These are phyloP conservation scores for Lerema accius DNA, from an alignment of 1,140 invertebrate genomes.

Conservation along the genomic window DNA sequence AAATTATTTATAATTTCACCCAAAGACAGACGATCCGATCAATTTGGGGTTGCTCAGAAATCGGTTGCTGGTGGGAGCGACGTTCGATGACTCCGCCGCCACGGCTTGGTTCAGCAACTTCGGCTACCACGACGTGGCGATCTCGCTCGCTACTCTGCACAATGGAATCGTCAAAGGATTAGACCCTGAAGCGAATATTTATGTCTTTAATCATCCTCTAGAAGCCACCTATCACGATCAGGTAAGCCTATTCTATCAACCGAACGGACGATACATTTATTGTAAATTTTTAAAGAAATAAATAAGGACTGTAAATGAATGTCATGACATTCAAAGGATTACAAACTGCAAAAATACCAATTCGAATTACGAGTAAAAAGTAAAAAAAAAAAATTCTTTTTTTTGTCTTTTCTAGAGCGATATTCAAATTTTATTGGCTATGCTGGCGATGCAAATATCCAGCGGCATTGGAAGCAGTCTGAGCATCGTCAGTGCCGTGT, in stretches of 20 bases:
- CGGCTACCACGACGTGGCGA: slow-evolving; percentile 69
- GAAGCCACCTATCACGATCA: slow-evolving; percentile 63
- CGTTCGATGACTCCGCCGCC: slow-evolving; percentile 54
- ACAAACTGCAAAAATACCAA: no score
- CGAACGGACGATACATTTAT: no score
- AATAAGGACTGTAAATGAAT: no score
- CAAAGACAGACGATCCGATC: slow-evolving; percentile 46
- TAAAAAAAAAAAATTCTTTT: no score
- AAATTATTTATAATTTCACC: no score
- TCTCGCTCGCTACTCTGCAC: slow-evolving; percentile 60
- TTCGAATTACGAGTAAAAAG: no score
- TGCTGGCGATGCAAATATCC: slow-evolving; percentile 65
- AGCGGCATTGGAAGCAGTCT: slow-evolving; percentile 63
- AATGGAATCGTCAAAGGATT: slow-evolving; percentile 55
- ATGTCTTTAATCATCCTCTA: slow-evolving; percentile 66
- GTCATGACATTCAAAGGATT: no score
- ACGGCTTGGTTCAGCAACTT: slow-evolving; percentile 76
- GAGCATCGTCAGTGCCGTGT: slow-evolving; percentile 66
- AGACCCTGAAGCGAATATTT: slow-evolving; percentile 47
- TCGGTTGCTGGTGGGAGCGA: slow-evolving; percentile 60
- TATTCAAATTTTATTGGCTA: slow-evolving; percentile 52
- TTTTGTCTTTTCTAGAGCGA: slow-evolving; percentile 56
- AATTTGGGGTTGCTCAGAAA: slow-evolving; percentile 51
- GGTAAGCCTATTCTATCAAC: no score
- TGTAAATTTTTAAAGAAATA: no score